Conservation (phyloP, 2,113 vertebrate genomes). For the Pica pica region DNA sequence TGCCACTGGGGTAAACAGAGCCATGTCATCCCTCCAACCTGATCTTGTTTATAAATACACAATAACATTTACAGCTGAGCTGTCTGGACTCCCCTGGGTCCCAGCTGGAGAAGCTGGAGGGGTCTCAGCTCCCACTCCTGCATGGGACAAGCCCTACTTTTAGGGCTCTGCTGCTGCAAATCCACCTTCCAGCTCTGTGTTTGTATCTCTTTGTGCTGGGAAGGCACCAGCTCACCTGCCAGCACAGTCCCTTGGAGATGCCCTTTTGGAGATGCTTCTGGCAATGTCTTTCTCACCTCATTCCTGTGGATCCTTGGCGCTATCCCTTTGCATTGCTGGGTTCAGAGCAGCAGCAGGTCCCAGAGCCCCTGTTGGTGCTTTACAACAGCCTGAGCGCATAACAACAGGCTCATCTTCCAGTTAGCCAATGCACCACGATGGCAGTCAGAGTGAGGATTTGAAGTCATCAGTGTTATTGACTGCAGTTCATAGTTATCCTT, state of each 20-base stretch:
- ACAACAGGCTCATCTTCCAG: neutral
- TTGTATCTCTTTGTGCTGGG: neutral
- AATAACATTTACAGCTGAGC: slow-evolving; percentile 11
- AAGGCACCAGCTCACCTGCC: neutral
- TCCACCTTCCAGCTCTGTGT: neutral
- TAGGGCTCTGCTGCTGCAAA: neutral
- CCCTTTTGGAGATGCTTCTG: neutral
- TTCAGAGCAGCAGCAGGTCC: neutral
- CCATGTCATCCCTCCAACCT: neutral
- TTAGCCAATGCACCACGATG: fast-evolving
- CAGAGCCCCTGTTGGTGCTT: neutral
- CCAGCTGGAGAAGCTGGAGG: neutral
- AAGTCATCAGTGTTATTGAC: neutral
- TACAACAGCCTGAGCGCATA: neutral
- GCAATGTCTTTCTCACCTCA: fast-evolving
- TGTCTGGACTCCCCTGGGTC: neutral
- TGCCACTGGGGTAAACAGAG: slow-evolving; percentile 48
- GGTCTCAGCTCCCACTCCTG: neutral
- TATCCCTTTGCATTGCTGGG: neutral
- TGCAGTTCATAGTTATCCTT: neutral
- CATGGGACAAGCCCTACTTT: neutral
- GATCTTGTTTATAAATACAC: slow-evolving; percentile 7
- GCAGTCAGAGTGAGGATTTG: neutral
- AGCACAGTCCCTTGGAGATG: neutral
- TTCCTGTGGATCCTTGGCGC: neutral